Evolutionary conservation across 2,888 invertebrate species (phyloP), one percentile per base, ranked within the genome.

Genomic region (Himalopsyche kuldschensis): DNA sequence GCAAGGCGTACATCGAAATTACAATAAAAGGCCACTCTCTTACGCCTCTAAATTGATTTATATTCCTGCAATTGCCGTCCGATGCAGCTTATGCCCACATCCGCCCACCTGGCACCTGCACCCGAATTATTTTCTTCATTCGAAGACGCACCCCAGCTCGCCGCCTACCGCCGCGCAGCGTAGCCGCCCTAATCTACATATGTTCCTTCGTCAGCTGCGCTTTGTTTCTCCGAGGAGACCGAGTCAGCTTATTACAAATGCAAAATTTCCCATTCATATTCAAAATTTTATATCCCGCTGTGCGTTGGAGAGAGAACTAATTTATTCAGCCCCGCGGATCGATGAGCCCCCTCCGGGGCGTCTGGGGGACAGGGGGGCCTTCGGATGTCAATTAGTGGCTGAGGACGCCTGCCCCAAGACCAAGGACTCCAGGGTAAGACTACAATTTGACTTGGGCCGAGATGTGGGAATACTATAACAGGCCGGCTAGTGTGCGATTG

Each of bases 221-320:
- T 91, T 92, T 91, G 91, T 91, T 91, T 91, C 90, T 89, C 89
- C 89, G 89, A 89, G 88, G 90, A 89, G 85, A 80, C 77, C 55
- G 78, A 82, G 41, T 78, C 80, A 77, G 83, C 94, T 95, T 94
- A 95, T 95, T 95, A 95, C 93, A 93, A 93, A 95, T 95, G 95
- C 95, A 95, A 95, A 95, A 95, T 94, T 94, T 94, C 93, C 95
- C 94, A 95, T 95, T 95, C 95, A 95, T 95, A 95, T 95, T 95
- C 95, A 95, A 95, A 95, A 95, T 95, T 95, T 95, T 95, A 95
- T 95, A 95, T 95, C 95, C 94, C 94, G 90, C 93, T 92, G 93
- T 93, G 92, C 91, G 89, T 90, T 90, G 87, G 92, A 93, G 92
- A 92, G 91, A 92, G 91, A 92, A 93, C 94, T 95, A 95, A 95